These are phyloP conservation scores for Boleophthalmus pectinirostris DNA, from an alignment of 2,113 vertebrate genomes.

Conservation along the genomic window DNA sequence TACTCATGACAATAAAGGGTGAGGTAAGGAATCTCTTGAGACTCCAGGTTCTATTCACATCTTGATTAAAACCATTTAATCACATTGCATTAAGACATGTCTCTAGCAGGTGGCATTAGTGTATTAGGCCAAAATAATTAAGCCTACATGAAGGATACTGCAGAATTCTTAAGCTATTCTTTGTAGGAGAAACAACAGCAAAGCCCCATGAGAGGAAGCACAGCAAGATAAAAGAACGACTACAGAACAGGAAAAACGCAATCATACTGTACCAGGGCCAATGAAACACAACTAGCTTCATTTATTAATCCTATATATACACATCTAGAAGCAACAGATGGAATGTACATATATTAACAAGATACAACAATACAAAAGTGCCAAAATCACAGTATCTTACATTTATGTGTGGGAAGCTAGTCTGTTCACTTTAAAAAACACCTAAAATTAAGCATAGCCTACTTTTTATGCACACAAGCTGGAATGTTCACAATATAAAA, in stretches of 20 bases:
- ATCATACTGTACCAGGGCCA: constrained; percentile 24
- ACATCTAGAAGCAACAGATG: constrained; percentile 31
- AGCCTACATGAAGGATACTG: background rate
- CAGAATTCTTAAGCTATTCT: background rate
- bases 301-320: constrained; percentile 25
- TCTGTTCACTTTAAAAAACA: background rate
- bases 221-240: constrained; percentile 47
- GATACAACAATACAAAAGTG: constrained; percentile 57
- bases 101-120: background rate
- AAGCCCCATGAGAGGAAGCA: constrained; percentile 57
- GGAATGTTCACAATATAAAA: background rate
- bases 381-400: constrained; percentile 52
- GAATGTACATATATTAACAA: constrained; percentile 20
- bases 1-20: too few species aligned
- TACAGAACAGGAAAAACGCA: constrained; percentile 37
- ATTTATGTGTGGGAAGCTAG: background rate
- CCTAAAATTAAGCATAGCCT: background rate
- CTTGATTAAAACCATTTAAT: background rate
- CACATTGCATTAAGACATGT: background rate
- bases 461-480: background rate
- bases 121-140: background rate
- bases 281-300: constrained; percentile 1
- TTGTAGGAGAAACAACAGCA: background rate
- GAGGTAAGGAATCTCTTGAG: too few species aligned
- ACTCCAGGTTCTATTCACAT: background rate